Conservation (phyloP, 1,140 invertebrate genomes). For the Trichonephila clavata region DNA sequence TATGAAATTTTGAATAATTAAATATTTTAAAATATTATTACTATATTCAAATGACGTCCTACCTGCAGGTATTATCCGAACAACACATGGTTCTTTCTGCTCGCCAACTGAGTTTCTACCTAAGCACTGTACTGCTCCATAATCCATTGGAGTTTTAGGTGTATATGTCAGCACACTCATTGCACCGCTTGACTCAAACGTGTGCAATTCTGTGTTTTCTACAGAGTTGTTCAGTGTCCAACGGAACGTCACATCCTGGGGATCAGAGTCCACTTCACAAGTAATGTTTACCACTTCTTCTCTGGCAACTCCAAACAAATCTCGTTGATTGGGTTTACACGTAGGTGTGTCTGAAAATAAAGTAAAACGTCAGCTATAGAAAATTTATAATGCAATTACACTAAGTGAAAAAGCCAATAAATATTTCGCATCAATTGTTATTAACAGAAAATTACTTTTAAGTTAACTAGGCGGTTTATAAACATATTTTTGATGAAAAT, state of each 20-base stretch:
- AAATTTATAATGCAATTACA: too few species aligned
- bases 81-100: constrained; percentile 89
- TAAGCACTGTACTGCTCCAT: constrained; percentile 92
- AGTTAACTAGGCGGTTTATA: too few species aligned
- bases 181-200: constrained; percentile 73
- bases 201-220: constrained; percentile 87
- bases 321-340: constrained; percentile 89
- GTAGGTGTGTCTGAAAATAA: constrained; percentile 85
- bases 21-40: not conserved
- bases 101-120: constrained; percentile 90
- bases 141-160: constrained; percentile 90
- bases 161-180: constrained; percentile 88
- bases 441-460: too few species aligned
- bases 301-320: constrained; percentile 93
- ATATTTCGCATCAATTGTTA: too few species aligned
- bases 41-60: not conserved
- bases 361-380: not conserved
- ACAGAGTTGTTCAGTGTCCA: constrained; percentile 97
- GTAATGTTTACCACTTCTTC: constrained; percentile 93
- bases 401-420: too few species aligned
- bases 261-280: constrained; percentile 94
- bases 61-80: constrained; percentile 91
- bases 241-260: constrained; percentile 88
- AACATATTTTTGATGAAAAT: too few species aligned
- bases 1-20: too few species aligned